Evolutionary conservation across 2,797 vertebrate species (phyloP).

Genomic region (Liparis tanakae): DNA sequence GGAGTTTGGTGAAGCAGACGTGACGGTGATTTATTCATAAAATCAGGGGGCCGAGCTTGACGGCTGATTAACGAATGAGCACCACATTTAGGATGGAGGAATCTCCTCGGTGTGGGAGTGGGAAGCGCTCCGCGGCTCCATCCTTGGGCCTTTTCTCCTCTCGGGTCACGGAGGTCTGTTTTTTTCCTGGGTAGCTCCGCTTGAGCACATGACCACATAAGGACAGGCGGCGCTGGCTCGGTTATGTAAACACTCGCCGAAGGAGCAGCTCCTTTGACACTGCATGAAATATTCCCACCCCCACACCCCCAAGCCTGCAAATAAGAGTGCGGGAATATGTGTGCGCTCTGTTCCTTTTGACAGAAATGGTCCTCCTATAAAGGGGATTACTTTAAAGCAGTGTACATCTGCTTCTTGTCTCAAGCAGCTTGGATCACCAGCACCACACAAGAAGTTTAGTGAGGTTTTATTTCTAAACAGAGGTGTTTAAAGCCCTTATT

Average conservation of each 20-base stretch:
- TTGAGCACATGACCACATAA: conserved; percentile 84
- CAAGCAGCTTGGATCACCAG: conserved; percentile 8
- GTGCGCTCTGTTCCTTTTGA: conserved; percentile 13
- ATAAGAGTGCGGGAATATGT: conserved; percentile 38
- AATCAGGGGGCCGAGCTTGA: conserved; percentile 28
- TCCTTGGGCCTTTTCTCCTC: conserved; percentile 60
- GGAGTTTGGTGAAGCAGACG: conserved; percentile 35
- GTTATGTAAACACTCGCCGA: conserved; percentile 79
- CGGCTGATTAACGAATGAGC: conserved; percentile 32
- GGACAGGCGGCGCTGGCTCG: conserved; percentile 76
- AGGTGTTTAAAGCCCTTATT: conserved; percentile 40
- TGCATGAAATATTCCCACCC: conserved; percentile 48
- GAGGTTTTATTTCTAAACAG: conserved; percentile 40
- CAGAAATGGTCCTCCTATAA: conserved; percentile 33
- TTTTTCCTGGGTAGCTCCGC: conserved; percentile 68
- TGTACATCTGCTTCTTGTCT: conserved; percentile 49
- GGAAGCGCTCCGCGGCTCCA: conserved; percentile 51
- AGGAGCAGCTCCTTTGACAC: conserved; percentile 63
- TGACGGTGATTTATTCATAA: conserved; percentile 41
- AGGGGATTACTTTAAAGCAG: conserved; percentile 8
- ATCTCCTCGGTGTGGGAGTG: conserved; percentile 18
- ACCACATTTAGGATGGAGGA: conserved; percentile 18
- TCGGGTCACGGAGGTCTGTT: conserved; percentile 67
- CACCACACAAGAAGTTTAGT: conserved; percentile 45
- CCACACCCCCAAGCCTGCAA: conserved; percentile 29